Percentiles rank a stretch among this genome's conserved stretches.
These are phyloP conservation scores for Helarctos malayanus DNA, from an alignment of 2,797 vertebrate species.

Conservation along the genomic window DNA sequence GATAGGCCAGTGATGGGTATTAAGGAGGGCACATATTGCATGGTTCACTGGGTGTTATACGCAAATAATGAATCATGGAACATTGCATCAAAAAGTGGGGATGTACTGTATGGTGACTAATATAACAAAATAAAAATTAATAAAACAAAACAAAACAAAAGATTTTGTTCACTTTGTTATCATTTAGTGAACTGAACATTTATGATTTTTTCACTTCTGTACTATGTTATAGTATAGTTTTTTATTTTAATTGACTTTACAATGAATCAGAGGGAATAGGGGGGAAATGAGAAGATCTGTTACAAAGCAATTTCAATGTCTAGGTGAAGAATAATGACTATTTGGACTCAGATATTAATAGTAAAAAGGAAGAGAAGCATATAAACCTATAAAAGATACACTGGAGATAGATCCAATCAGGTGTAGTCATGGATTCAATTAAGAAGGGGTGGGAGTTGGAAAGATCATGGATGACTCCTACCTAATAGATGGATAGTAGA, in stretches of 20 bases:
- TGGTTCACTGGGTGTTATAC: too few relatives aligned
- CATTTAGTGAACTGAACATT: not conserved
- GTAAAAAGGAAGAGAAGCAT: not conserved
- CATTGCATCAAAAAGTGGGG: too few relatives aligned
- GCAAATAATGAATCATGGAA: too few relatives aligned
- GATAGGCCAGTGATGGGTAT: too few relatives aligned
- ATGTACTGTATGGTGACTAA: too few relatives aligned
- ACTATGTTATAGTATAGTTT: not conserved
- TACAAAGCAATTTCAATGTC: not conserved
- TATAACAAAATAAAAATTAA: too few relatives aligned
- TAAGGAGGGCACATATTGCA: too few relatives aligned
- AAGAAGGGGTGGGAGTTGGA: not conserved
- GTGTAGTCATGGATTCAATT: not conserved
- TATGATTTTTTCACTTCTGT: not conserved
- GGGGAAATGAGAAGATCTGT: not conserved
- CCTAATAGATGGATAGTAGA: not conserved
- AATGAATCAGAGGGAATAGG: not conserved
- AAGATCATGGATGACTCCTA: not conserved
- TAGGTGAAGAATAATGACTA: not conserved
- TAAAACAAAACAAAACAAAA: not conserved
- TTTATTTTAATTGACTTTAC: not conserved
- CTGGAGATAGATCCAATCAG: not conserved
- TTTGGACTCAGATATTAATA: not conserved
- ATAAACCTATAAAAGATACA: not conserved
- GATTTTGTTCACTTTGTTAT: not conserved